Percentiles rank a stretch among this genome's conserved stretches.
phyloP scores from a whole-genome alignment of 92 coral and sea anemone genomes.

The Epizoanthus ramosus region DNA sequence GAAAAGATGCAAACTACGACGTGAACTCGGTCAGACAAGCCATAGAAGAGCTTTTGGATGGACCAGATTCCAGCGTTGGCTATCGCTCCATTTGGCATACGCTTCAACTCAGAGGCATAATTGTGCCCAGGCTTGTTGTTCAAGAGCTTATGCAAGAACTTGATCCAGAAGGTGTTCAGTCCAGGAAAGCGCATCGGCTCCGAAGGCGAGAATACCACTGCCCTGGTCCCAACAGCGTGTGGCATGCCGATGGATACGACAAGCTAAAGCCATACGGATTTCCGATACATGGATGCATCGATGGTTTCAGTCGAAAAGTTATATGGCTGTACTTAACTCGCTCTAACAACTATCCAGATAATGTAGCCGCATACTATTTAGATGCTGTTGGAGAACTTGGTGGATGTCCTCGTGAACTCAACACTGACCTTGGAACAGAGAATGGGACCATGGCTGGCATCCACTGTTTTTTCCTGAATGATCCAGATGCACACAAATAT shows the following conservation, averaged over 20 bases:
- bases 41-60: slow-evolving; percentile 50
- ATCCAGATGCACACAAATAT: slow-evolving; percentile 19
- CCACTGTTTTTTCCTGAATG: slow-evolving; percentile 7
- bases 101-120: slow-evolving; percentile 53
- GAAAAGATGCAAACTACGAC: slow-evolving; percentile 21
- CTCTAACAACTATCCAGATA: too few species aligned
- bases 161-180: slow-evolving; percentile 51
- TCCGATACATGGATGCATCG: neutral
- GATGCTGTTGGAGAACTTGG: slow-evolving; percentile 45
- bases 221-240: slow-evolving; percentile 43
- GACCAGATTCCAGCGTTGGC: slow-evolving; percentile 54
- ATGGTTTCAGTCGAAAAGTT: too few species aligned
- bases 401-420: slow-evolving; percentile 39
- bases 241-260: slow-evolving; percentile 7
- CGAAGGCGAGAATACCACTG: slow-evolving; percentile 47
- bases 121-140: slow-evolving; percentile 53
- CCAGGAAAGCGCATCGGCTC: slow-evolving; percentile 56
- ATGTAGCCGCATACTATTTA: too few species aligned
- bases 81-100: slow-evolving; percentile 62
- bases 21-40: slow-evolving; percentile 23
- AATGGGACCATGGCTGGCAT: slow-evolving; percentile 33
- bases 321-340: too few species aligned
- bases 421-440: slow-evolving; percentile 52
- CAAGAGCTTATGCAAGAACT: slow-evolving; percentile 47
- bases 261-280: slow-evolving; percentile 9